Conservation (phyloP, 2,113 vertebrate species). For the Phrynocephalus versicolor region DNA sequence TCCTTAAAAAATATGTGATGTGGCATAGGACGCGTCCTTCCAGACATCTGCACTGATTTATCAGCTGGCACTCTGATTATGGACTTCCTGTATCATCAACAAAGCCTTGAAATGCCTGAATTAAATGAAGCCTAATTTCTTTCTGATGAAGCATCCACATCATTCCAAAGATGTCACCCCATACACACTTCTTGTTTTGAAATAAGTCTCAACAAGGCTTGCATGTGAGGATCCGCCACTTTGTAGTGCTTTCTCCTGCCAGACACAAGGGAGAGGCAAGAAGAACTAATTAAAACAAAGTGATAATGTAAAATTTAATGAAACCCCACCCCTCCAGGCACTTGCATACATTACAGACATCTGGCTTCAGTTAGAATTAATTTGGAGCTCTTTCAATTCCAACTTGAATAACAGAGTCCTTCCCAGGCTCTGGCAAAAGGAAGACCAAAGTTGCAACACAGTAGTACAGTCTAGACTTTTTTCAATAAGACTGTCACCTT, state of each 20-base stretch:
- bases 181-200: background rate
- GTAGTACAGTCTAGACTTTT: background rate
- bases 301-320: background rate
- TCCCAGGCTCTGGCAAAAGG: background rate
- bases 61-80: background rate
- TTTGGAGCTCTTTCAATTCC: background rate
- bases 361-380: background rate
- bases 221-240: background rate
- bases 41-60: constrained; percentile 18
- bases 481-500: background rate
- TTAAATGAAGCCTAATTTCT: constrained; percentile 14
- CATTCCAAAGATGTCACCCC: background rate
- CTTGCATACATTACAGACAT: background rate
- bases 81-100: constrained; percentile 2
- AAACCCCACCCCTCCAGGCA: background rate
- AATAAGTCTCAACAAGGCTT: background rate
- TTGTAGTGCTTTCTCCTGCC: background rate
- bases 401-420: background rate
- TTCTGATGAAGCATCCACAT: background rate
- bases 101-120: constrained; percentile 10
- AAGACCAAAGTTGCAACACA: background rate
- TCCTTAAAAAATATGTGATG: background rate
- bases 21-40: background rate
- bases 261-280: background rate
- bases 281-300: background rate